Conservation (phyloP, 2,888 invertebrate genomes). For the Stratiomys singularior region DNA sequence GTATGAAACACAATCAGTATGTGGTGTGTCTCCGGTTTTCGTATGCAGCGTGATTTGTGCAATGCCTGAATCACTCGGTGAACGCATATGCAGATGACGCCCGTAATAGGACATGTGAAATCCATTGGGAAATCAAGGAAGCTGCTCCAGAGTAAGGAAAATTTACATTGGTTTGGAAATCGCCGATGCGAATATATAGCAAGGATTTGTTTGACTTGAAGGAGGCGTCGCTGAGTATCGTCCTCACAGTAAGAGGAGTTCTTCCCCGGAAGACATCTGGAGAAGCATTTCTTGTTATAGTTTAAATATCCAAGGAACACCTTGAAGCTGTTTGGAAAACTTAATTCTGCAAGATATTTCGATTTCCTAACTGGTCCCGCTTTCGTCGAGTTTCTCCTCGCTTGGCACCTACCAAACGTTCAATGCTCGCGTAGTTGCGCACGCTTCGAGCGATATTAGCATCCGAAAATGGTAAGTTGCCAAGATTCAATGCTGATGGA, state of each 20-base stretch:
- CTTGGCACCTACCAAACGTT: not conserved
- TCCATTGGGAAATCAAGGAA: slow-evolving; percentile 2
- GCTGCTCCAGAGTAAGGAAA: no score
- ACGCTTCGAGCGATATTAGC: slow-evolving; percentile 45
- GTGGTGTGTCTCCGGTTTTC: not conserved
- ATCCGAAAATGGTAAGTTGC: slow-evolving; percentile 41
- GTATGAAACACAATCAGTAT: slow-evolving; percentile 9
- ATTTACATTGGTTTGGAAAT: no score
- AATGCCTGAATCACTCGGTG: slow-evolving; percentile 28
- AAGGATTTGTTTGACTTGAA: no score
- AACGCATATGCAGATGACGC: slow-evolving; percentile 33
- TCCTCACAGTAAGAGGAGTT: no score
- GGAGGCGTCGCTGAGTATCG: no score
- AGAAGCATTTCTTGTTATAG: no score
- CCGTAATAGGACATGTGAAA: not conserved
- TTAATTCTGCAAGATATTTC: no score
- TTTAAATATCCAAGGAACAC: no score
- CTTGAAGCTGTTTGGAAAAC: no score
- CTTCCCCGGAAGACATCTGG: no score
- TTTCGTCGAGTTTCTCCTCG: not conserved
- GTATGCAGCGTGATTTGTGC: slow-evolving; percentile 31
- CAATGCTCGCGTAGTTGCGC: slow-evolving; percentile 29
- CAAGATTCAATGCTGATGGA: slow-evolving; percentile 37
- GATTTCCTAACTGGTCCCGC: not conserved
- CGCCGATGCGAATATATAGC: no score